Percentiles rank a stretch among this genome's conserved stretches.
phyloP scores from a whole-genome alignment of 1,140 invertebrate species.

The Metopolophium dirhodum region DNA sequence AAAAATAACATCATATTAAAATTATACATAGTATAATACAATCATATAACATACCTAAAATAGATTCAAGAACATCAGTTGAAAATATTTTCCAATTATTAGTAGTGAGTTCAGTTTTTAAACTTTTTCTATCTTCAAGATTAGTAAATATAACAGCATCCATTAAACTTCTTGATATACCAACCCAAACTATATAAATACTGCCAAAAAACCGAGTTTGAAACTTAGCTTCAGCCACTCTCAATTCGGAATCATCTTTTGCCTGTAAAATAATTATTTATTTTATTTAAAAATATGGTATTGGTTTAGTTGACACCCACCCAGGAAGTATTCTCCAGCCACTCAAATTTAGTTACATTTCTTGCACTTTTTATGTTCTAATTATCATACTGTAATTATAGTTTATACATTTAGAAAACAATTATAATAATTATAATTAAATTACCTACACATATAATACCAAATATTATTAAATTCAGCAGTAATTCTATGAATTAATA shows the following conservation, averaged over 20 bases:
- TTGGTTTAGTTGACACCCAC: too few relatives aligned
- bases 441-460: too few relatives aligned
- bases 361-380: too few relatives aligned
- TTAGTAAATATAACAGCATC: conserved; percentile 80
- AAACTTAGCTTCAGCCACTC: conserved; percentile 83
- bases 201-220: conserved; percentile 78
- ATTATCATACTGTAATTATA: too few relatives aligned
- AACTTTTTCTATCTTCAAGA: conserved; percentile 71
- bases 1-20: conserved; percentile 6
- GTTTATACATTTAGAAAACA: too few relatives aligned
- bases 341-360: too few relatives aligned
- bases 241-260: conserved; percentile 74
- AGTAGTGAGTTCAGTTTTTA: conserved; percentile 66
- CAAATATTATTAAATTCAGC: too few relatives aligned
- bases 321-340: too few relatives aligned
- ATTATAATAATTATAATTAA: too few relatives aligned
- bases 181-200: conserved; percentile 83
- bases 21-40: not conserved
- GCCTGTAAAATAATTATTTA: conserved; percentile 61
- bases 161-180: conserved; percentile 69
- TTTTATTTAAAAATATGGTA: not conserved
- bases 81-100: conserved; percentile 90
- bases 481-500: too few relatives aligned
- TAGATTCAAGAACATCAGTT: conserved; percentile 85
- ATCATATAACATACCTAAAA: conserved; percentile 67